Evolutionary conservation across 64 coral and sea anemone species (phyloP).

Genomic region (Dendrophyllia cribrosa): DNA sequence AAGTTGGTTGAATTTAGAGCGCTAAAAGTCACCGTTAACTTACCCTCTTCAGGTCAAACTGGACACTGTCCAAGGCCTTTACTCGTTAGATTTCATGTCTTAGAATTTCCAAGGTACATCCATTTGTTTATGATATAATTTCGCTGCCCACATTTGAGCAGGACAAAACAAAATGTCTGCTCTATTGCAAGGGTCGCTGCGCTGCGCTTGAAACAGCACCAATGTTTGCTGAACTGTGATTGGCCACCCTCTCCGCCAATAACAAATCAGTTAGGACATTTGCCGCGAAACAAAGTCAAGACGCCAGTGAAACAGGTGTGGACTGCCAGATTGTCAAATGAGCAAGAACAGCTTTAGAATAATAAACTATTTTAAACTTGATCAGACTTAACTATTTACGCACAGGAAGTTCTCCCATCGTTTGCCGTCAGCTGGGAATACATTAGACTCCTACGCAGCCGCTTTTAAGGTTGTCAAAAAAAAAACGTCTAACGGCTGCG

Average conservation of each 20-base stretch:
- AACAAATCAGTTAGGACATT: conserved; percentile 11
- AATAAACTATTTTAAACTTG: too few species aligned
- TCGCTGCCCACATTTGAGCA: conserved; percentile 35
- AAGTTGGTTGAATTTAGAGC: conserved; percentile 27
- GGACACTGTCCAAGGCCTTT: conserved; percentile 21
- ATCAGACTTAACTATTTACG: too few species aligned
- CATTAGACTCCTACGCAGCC: too few species aligned
- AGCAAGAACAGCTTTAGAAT: too few species aligned
- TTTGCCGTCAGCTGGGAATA: too few species aligned
- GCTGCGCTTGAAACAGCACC: conserved; percentile 25
- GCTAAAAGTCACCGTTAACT: conserved; percentile 6
- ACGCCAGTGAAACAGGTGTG: conserved; percentile 9
- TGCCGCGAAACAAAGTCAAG: conserved; percentile 64
- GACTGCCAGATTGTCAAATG: not conserved
- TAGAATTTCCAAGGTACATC: conserved; percentile 41
- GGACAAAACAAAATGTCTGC: conserved; percentile 66
- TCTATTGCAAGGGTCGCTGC: conserved; percentile 34
- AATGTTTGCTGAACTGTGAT: conserved; percentile 57
- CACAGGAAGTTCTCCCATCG: too few species aligned
- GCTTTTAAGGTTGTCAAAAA: too few species aligned
- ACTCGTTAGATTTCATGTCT: conserved; percentile 8
- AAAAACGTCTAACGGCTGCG: too few species aligned
- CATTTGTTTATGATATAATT: conserved; percentile 45
- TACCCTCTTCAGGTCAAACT: conserved; percentile 29
- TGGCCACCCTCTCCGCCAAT: conserved; percentile 17